phyloP scores from a whole-genome alignment of 2,113 vertebrate species.

The Procavia capensis region DNA sequence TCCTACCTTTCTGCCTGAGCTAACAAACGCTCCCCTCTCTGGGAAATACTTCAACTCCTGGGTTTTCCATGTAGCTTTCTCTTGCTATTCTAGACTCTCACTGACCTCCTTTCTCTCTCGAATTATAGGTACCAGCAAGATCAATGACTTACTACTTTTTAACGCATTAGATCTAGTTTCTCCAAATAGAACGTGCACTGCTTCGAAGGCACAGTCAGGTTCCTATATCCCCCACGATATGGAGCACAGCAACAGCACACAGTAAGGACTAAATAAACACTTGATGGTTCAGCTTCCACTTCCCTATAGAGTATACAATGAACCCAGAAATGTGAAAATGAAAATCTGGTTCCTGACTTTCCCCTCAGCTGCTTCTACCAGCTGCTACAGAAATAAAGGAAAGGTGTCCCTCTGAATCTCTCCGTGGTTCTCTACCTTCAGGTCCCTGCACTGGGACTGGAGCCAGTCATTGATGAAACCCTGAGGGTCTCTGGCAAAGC shows the following conservation, averaged over 20 bases:
- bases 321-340: neutral
- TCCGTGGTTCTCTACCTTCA: constrained; percentile 91
- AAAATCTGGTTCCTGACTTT: neutral
- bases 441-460: constrained; percentile 98
- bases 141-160: neutral
- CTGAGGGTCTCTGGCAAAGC: constrained; percentile 98
- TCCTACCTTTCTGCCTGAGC: neutral
- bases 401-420: neutral
- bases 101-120: neutral
- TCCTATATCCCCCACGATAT: neutral
- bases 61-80: neutral
- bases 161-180: neutral
- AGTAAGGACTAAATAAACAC: neutral
- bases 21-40: neutral
- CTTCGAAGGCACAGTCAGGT: neutral
- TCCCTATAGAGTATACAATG: neutral
- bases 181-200: neutral
- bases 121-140: neutral
- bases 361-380: constrained; percentile 46
- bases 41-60: neutral
- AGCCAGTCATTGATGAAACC: constrained; percentile 99
- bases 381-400: neutral
- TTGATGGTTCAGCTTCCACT: neutral
- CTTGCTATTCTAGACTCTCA: neutral
- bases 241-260: neutral